Base-by-base conservation (phyloP, 2,797 vertebrate genomes). In the Sebastolobus alascanus region DNA sequence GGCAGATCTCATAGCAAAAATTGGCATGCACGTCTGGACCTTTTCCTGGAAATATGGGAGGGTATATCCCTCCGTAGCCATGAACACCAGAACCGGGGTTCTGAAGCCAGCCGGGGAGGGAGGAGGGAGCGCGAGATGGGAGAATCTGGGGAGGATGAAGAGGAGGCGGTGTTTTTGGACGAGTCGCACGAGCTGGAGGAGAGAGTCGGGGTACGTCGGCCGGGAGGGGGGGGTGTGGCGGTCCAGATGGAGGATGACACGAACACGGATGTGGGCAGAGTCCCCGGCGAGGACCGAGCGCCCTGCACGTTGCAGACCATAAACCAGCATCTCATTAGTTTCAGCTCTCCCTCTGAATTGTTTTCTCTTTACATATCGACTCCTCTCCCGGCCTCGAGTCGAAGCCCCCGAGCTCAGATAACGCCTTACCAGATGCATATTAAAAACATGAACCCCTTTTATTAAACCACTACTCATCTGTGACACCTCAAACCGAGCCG, bases 1-100 rank as follows among this genome's bases (percentile, higher is more conserved):
- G 90, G 90, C 89, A 80, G 76, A 67, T 80, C 81, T 69, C 59
- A 25, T 14, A 75, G 35, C 84, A 20, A n/a, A 59, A 79, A 75
- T 38, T 84, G 90, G 87, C 82, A 61, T 10, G 2, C n/a, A 6
- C 0, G 75, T 25, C 77, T 94, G 89, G 90, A 90, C 18, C 1
- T 5, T 4, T 85, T 90, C 89, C 90, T 90, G 79, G 83, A 89
- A 92, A 89, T 88, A 84, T 91, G 90, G 86, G 84, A 82, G 82
- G 84, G 86, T 60, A 89, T 79, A 68, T 87, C 85, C 84, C 77
- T 70, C 40, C 2, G 40, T 37, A 81, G 79, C 75, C 69, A n/a
- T 55, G 46, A 11, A 11, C 61, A 85, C 67, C 75, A 81, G 75
- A 61, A 75, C 68, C 46, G 25, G 43, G 68, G 61, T 13, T 81